Evolutionary conservation across 2,888 invertebrate species (phyloP).

Genomic region (Cosmopolites sordidus): DNA sequence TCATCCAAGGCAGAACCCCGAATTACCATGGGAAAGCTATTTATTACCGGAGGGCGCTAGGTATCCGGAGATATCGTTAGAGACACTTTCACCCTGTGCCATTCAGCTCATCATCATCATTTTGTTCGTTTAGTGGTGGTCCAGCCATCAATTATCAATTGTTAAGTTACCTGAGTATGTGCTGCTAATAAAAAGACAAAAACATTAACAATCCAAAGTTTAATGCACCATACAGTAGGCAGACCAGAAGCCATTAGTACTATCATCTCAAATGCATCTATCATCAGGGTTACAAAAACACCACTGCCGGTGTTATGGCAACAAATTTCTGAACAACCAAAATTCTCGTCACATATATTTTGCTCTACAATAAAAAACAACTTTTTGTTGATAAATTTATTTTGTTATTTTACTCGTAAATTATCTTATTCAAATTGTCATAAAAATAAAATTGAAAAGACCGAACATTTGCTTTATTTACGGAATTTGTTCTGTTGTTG

Average conservation of each 20-base stretch:
- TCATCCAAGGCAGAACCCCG: too few relatives aligned
- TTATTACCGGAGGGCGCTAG: too few relatives aligned
- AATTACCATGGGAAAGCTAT: too few relatives aligned
- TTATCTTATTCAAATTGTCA: constrained; percentile 31
- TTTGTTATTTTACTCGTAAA: constrained; percentile 31
- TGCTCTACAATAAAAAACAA: constrained; percentile 17
- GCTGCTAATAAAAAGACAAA: constrained; percentile 25
- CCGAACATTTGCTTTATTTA: constrained; percentile 6
- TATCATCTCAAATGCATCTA: constrained; percentile 10
- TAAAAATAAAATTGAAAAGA: constrained; percentile 32
- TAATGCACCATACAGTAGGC: constrained; percentile 9
- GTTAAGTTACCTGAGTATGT: constrained; percentile 32
- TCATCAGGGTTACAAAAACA: constrained; percentile 14
- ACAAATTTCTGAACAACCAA: constrained; percentile 13
- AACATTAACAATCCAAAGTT: background rate
- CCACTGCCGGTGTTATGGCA: constrained; percentile 24
- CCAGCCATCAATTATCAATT: too few relatives aligned
- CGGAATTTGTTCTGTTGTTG: too few relatives aligned
- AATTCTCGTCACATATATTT: constrained; percentile 5
- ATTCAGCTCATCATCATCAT: too few relatives aligned
- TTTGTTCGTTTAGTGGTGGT: too few relatives aligned
- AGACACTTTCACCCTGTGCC: too few relatives aligned
- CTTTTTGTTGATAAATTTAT: constrained; percentile 31
- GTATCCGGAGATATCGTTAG: too few relatives aligned
- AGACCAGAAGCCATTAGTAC: constrained; percentile 34